Evolutionary conservation across 2,888 invertebrate genomes (phyloP).

Genomic region (Chromoteleia sp.): DNA sequence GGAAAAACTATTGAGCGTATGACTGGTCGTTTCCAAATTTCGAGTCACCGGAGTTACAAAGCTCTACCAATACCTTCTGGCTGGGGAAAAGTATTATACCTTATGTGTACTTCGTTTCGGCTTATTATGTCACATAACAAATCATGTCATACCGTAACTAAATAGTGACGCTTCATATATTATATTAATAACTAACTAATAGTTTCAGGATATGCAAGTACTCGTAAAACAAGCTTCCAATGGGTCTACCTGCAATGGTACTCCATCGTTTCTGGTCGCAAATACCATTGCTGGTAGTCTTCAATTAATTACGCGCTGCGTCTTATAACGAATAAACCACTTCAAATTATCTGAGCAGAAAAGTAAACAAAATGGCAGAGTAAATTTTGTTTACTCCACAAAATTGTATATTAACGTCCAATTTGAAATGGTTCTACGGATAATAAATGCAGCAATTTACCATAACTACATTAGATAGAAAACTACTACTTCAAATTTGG

Average conservation of each 20-base stretch:
- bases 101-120: conserved; percentile 46
- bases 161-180: conserved; percentile 6
- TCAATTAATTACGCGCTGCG: conserved; percentile 13
- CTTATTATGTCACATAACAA: conserved; percentile 53
- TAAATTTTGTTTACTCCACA: neutral
- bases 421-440: conserved; percentile 2
- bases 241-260: conserved; percentile 25
- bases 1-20: conserved; percentile 61
- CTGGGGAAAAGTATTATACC: conserved; percentile 66
- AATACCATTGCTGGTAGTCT: conserved; percentile 24
- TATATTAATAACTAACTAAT: conserved; percentile 50
- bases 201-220: conserved; percentile 54
- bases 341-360: neutral
- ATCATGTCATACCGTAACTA: conserved; percentile 48
- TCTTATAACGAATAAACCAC: neutral
- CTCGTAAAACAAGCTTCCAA: conserved; percentile 55
- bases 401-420: neutral
- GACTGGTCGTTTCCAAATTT: conserved; percentile 13
- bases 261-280: conserved; percentile 3
- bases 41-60: neutral
- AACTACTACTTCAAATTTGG: conserved; percentile 50
- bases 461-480: conserved; percentile 53
- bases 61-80: conserved; percentile 43
- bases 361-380: neutral
- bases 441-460: conserved; percentile 20